phyloP scores from a whole-genome alignment of 2,113 vertebrate genomes.

The Hippotragus niger region DNA sequence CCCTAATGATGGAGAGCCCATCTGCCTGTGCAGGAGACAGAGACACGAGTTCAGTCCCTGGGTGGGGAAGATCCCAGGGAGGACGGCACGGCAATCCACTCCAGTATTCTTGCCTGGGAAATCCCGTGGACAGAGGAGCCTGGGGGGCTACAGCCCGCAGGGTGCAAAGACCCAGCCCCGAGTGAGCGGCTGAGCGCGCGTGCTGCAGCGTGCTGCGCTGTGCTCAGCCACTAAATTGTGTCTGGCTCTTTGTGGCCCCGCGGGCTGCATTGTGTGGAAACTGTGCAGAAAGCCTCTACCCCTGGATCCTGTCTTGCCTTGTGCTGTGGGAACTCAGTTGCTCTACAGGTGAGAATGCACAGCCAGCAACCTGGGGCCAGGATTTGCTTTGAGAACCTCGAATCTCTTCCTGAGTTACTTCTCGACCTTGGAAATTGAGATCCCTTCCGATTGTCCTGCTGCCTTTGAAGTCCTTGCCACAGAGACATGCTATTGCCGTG shows the following conservation, averaged over 20 bases:
- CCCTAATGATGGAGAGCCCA: background rate
- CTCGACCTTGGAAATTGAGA: background rate
- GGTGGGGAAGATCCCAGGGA: background rate
- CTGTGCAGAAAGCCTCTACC: background rate
- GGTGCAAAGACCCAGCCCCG: fast-evolving
- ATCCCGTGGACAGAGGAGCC: background rate
- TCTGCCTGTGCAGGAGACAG: background rate
- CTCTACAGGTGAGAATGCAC: background rate
- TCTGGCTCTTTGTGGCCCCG: background rate
- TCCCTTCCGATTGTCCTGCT: background rate
- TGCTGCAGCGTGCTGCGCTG: fast-evolving
- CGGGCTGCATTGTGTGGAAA: too few species aligned
- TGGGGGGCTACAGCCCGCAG: fast-evolving
- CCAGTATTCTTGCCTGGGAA: background rate
- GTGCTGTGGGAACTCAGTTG: background rate
- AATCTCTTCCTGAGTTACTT: slow-evolving; percentile 5
- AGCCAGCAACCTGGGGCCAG: background rate
- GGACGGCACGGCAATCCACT: background rate
- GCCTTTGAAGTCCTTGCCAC: background rate
- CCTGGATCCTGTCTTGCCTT: background rate
- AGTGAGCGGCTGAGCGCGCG: fast-evolving
- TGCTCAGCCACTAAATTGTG: background rate
- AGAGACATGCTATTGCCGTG: background rate
- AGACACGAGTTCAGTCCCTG: background rate
- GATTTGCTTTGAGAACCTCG: background rate